Conservation (phyloP, 2,113 vertebrate genomes). For the Triplophysa rosa region DNA sequence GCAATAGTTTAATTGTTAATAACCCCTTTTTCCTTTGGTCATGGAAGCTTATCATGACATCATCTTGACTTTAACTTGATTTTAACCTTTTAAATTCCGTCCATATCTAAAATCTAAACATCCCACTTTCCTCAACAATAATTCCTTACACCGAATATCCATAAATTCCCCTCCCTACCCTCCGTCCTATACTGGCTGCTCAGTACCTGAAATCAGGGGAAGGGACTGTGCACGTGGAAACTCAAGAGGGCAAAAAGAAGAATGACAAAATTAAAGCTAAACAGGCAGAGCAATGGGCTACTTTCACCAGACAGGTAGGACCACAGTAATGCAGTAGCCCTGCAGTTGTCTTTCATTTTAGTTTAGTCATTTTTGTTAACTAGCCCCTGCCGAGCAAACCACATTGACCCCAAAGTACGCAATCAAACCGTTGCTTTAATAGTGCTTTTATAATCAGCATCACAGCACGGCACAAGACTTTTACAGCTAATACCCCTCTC, state of each 20-base stretch:
- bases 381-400: slow-evolving; percentile 21
- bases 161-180: slow-evolving; percentile 50
- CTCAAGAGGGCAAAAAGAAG: slow-evolving; percentile 78
- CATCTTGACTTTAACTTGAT: slow-evolving; percentile 58
- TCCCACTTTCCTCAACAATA: slow-evolving; percentile 19
- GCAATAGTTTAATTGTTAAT: slow-evolving; percentile 43
- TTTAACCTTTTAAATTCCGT: slow-evolving; percentile 55
- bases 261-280: slow-evolving; percentile 84
- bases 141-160: slow-evolving; percentile 53
- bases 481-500: slow-evolving; percentile 4
- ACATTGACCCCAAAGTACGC: not conserved
- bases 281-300: slow-evolving; percentile 94
- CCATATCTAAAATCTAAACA: slow-evolving; percentile 48
- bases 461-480: slow-evolving; percentile 10
- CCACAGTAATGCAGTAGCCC: slow-evolving; percentile 49
- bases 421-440: not conserved
- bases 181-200: slow-evolving; percentile 47
- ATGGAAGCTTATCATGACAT: slow-evolving; percentile 46
- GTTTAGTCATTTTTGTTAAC: slow-evolving; percentile 53
- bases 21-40: slow-evolving; percentile 58
- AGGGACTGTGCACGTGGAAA: slow-evolving; percentile 87
- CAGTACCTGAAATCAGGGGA: slow-evolving; percentile 76
- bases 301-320: slow-evolving; percentile 94
- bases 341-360: slow-evolving; percentile 38
- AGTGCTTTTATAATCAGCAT: slow-evolving; percentile 19